Percentiles rank a stretch among this genome's conserved stretches.
These are phyloP conservation scores for Echinometra lucunter DNA, from an alignment of 53 echinoderm and acorn worm genomes.

Conservation along the genomic window DNA sequence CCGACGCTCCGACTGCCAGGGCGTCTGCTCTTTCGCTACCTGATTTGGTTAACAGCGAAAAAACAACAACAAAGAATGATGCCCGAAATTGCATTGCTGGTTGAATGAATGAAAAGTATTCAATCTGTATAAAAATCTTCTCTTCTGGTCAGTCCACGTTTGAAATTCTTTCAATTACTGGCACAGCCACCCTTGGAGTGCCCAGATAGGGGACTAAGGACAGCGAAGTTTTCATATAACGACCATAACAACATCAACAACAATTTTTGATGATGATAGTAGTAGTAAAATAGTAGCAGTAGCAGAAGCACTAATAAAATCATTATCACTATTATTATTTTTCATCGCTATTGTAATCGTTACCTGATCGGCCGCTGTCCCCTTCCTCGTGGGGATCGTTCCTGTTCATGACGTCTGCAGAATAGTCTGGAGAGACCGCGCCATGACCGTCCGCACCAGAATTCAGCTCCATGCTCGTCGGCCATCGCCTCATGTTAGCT, in stretches of 20 bases:
- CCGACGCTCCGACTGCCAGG: not conserved
- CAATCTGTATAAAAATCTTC: not conserved
- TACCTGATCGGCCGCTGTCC: conserved; percentile 47
- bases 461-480: not conserved
- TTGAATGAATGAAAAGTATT: not conserved
- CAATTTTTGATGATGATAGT: too few species aligned
- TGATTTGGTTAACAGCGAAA: not conserved
- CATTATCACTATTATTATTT: too few species aligned
- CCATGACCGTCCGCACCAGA: not conserved
- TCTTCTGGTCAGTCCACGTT: not conserved
- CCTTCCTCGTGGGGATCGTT: conserved; percentile 50
- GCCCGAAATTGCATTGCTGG: not conserved
- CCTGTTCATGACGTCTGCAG: conserved; percentile 43
- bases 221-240: too few species aligned
- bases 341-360: too few species aligned
- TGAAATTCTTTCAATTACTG: not conserved
- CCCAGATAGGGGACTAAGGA: too few species aligned
- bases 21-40: conserved; percentile 34
- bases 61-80: not conserved
- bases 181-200: too few species aligned
- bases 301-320: too few species aligned
- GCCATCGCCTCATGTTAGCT: not conserved
- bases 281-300: too few species aligned
- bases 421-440: conserved; percentile 20
- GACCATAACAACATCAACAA: too few species aligned